Percentiles rank a stretch among this genome's conserved stretches.
These are phyloP conservation scores for Euzetes globulus DNA, from an alignment of 2,888 invertebrate genomes.

Conservation along the genomic window DNA sequence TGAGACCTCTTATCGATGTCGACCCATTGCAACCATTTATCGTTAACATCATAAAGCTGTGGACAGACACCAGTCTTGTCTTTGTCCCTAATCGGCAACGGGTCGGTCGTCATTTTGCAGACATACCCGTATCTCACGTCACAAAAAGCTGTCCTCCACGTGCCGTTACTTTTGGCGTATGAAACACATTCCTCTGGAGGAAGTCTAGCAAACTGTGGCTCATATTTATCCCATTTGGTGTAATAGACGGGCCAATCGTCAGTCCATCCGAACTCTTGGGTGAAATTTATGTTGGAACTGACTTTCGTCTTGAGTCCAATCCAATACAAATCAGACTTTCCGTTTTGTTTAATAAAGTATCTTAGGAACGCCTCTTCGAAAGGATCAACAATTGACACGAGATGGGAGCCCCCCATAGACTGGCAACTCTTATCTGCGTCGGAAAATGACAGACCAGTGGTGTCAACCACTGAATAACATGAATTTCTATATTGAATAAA, in stretches of 20 bases:
- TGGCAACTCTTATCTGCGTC: neutral
- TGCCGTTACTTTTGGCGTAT: neutral
- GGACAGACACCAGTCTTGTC: neutral
- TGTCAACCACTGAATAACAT: neutral
- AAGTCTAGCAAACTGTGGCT: neutral
- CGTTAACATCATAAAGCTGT: neutral
- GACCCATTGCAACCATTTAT: neutral
- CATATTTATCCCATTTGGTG: neutral
- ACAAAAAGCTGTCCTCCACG: neutral
- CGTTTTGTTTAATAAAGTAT: neutral
- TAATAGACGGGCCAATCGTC: constrained; percentile 8
- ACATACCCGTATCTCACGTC: neutral
- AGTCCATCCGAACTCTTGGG: neutral
- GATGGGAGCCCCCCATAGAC: neutral
- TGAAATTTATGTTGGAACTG: neutral
- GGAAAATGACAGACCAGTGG: neutral
- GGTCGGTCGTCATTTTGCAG: neutral
- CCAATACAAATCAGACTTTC: neutral
- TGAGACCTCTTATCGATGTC: neutral
- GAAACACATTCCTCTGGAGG: neutral
- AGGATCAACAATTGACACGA: neutral
- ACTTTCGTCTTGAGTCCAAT: neutral
- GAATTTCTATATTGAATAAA: neutral
- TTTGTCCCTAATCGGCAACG: neutral
- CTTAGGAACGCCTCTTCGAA: neutral